Evolutionary conservation across 1,140 invertebrate species (phyloP), one percentile per base, ranked within the genome.

Genomic region (Cotesia glomerata): DNA sequence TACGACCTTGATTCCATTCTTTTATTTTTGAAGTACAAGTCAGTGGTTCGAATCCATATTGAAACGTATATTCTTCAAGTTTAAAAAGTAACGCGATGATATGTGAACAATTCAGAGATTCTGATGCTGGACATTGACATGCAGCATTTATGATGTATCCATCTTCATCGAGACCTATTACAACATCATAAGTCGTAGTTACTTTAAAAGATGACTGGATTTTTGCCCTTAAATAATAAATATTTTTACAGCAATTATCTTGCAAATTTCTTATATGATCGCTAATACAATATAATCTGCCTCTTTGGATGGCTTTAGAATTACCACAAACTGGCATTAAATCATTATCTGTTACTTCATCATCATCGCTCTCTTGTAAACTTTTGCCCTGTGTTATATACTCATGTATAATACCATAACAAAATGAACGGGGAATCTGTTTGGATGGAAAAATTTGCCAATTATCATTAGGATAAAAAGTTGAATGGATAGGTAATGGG

Each of bases 101-200:
- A 18, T 69, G 67, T 13, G 67, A 69, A 69, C 67, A 69, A 35
- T 45, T 69, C 18, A 58, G 7, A 9, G 67, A 69, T 34, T 56
- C 18, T 13, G 32, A 56, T 11, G 67, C 67, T 69, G 18, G 18
- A 35, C 67, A 69, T 26, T 69, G 14, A 58, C 67, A 69, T n/a
- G 5, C 14, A 58, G 67, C 51, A 69, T 69, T 49, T 16, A 58
- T 18, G 13, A 69, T 45, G 35, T 36, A 58, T 9, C 67, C 8
- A 14, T 58, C 39, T 32, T 14, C 11, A 69, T 69, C 54, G 13
- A 69, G n/a, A 36, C 34, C 16, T 9, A 69, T 36, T 16, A 18
- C n/a, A 2, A 69, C 52, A 32, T 58, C 56, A 52, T 69, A 69
- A 32, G 8, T 36, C 5, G n/a, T 16, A 61, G 26, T 34, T 8